Percentiles rank a stretch among this genome's conserved stretches.
These are phyloP conservation scores for Crotalus viridis DNA, from an alignment of 2,113 vertebrate genomes.

Conservation along the genomic window DNA sequence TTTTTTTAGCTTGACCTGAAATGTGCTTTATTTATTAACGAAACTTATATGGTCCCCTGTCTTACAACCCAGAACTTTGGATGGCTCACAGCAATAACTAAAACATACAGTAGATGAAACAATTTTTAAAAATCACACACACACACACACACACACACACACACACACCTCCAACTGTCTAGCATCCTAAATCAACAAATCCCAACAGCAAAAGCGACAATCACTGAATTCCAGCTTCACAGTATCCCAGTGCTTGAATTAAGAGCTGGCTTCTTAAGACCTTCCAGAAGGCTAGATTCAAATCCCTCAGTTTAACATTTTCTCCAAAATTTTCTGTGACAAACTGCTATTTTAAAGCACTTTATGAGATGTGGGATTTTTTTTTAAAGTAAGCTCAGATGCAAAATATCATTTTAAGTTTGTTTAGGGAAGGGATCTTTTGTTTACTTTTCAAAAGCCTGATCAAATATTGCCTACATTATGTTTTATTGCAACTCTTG, in stretches of 20 bases:
- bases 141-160: no score
- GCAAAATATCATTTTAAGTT: not conserved
- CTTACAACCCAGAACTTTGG: not conserved
- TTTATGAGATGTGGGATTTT: not conserved
- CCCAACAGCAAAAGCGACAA: not conserved
- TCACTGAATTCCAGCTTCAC: not conserved
- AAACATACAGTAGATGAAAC: not conserved
- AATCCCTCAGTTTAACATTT: not conserved
- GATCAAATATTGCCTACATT: not conserved
- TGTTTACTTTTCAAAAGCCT: not conserved
- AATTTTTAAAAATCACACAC: not conserved
- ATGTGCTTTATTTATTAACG: not conserved
- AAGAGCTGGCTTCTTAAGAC: not conserved
- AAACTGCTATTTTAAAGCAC: not conserved
- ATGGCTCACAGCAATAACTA: not conserved
- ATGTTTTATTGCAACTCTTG: not conserved
- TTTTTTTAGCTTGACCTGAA: not conserved
- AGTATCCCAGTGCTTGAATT: not conserved
- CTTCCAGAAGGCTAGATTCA: not conserved
- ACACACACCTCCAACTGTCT: not conserved
- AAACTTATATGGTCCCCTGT: not conserved
- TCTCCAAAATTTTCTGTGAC: not conserved
- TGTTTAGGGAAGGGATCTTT: not conserved
- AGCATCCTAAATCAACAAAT: not conserved
- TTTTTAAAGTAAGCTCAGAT: not conserved